phyloP scores from a whole-genome alignment of 2,888 invertebrate genomes.

The Hoplodrina ambigua region DNA sequence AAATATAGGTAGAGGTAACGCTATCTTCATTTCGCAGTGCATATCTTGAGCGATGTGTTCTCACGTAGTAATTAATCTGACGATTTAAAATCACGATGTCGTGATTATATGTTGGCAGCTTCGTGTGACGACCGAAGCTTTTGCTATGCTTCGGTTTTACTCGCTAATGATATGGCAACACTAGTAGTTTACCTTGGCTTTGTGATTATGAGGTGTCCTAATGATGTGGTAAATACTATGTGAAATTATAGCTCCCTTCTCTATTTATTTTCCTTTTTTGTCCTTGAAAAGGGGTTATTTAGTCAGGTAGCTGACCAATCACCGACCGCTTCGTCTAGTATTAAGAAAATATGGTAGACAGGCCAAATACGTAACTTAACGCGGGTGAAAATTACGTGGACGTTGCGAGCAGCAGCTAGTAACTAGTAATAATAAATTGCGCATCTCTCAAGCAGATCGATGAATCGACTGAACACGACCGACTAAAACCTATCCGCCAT shows the following conservation, averaged over 20 bases:
- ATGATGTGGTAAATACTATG: slow-evolving; percentile 29
- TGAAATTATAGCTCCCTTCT: slow-evolving; percentile 11
- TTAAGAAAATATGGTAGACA: not conserved
- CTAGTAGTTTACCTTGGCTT: slow-evolving; percentile 11
- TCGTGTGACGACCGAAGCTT: slow-evolving; percentile 20
- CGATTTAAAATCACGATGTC: slow-evolving; percentile 24
- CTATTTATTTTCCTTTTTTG: slow-evolving; percentile 11
- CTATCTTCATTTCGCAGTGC: not conserved
- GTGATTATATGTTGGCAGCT: slow-evolving; percentile 14
- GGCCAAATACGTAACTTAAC: too few relatives aligned
- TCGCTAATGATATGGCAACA: slow-evolving; percentile 33
- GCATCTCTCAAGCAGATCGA: too few relatives aligned
- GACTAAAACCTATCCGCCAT: too few relatives aligned
- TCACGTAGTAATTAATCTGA: slow-evolving; percentile 32
- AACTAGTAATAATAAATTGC: too few relatives aligned
- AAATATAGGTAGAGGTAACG: not conserved
- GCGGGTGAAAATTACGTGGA: too few relatives aligned
- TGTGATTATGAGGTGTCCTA: slow-evolving; percentile 30
- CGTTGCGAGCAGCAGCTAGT: too few relatives aligned
- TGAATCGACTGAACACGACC: too few relatives aligned
- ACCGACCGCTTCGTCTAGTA: not conserved
- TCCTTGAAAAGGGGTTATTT: slow-evolving; percentile 6
- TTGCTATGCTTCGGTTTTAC: slow-evolving; percentile 5
- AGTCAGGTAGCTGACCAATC: not conserved
- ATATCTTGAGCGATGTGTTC: slow-evolving; percentile 3